phyloP scores from a whole-genome alignment of 1,140 invertebrate species.

The Mamestra configurata region DNA sequence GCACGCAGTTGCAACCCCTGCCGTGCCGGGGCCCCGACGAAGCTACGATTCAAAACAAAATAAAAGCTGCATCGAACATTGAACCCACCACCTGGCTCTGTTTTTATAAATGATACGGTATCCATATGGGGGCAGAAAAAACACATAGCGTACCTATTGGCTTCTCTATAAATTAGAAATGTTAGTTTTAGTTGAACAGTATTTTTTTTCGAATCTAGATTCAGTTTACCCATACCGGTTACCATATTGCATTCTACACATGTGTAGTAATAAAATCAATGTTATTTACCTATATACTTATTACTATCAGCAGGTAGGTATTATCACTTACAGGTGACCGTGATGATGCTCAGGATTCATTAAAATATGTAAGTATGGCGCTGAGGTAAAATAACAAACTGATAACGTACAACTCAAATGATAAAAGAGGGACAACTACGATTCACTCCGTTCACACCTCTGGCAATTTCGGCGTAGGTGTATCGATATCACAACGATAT shows the following conservation, averaged over 20 bases:
- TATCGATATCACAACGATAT: conserved; percentile 35
- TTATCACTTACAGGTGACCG: background rate
- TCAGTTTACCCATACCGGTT: background rate
- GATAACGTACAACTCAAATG: conserved; percentile 6
- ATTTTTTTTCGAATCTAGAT: background rate
- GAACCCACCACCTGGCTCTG: conserved; percentile 79
- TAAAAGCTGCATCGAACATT: conserved; percentile 73
- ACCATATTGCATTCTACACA: background rate
- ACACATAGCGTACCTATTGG: conserved; percentile 11
- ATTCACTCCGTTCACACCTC: conserved; percentile 16
- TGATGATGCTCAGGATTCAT: conserved; percentile 26
- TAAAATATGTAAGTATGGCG: conserved; percentile 1
- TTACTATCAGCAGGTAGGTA: background rate
- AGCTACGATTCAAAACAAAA: conserved; percentile 74
- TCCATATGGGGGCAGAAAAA: conserved; percentile 30
- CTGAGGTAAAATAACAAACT: conserved; percentile 13
- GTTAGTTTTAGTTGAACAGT: background rate
- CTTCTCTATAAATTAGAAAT: background rate
- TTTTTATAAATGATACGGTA: conserved; percentile 61
- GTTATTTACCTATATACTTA: conserved; percentile 10
- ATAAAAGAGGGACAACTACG: conserved; percentile 18
- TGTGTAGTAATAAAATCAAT: background rate
- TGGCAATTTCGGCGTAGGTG: conserved; percentile 29
- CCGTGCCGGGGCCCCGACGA: conserved; percentile 55
- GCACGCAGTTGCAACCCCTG: conserved; percentile 48